Conservation (phyloP, 2,113 vertebrate genomes). For the Bujurquina vittata region DNA sequence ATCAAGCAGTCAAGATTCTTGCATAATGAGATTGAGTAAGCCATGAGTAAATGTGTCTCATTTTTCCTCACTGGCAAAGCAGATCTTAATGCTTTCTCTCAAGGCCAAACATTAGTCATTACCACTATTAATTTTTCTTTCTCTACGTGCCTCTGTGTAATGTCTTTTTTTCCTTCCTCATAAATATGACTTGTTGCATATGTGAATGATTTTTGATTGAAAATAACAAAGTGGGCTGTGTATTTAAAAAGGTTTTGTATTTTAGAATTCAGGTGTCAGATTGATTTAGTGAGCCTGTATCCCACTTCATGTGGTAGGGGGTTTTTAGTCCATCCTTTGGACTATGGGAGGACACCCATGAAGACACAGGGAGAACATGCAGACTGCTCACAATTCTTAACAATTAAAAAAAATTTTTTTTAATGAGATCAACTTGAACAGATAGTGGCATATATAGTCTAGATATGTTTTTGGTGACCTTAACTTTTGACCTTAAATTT, state of each 20-base stretch:
- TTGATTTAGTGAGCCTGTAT: not conserved
- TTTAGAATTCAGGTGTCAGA: not conserved
- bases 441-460: no score
- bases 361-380: not conserved
- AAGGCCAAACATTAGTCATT: conserved; percentile 36
- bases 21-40: conserved; percentile 40
- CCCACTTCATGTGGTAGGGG: not conserved
- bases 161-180: not conserved
- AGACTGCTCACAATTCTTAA: no score
- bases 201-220: not conserved
- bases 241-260: not conserved
- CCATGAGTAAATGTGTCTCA: conserved; percentile 35
- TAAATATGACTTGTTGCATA: conserved; percentile 6
- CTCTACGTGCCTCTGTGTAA: not conserved
- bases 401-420: no score
- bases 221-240: not conserved
- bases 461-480: no score
- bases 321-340: not conserved
- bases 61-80: conserved; percentile 1
- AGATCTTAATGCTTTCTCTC: conserved; percentile 21
- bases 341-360: not conserved
- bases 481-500: no score
- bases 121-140: conserved; percentile 7
- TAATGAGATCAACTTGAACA: no score
- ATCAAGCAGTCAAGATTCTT: conserved; percentile 29